Base-by-base conservation (phyloP, 2,888 invertebrate genomes). In the Lycaena phlaeas region DNA sequence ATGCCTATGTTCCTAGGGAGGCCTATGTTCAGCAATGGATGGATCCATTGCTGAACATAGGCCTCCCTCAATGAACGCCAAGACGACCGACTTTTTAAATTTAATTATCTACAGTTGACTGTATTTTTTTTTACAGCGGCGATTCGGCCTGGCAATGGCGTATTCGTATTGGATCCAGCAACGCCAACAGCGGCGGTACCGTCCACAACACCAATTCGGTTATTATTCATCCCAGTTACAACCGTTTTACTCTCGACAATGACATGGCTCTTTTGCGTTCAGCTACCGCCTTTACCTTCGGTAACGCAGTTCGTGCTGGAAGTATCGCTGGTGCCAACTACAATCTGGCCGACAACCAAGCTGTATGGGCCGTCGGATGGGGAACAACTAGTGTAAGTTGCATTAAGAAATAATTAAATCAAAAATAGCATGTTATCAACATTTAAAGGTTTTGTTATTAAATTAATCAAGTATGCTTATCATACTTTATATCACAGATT, bases 281-380 rank as follows among this genome's bases (percentile, higher is more conserved):
- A 1, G 14, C 48, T 2, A 30, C 41, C 1, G 38, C 34, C 2
- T 62, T 79, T 3, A 38, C n/a, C 1, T 61, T 54, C 39, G 54
- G 42, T 34, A 48, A 42, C 31, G 48, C 48, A 1, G 62, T 66
- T 0, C 52, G 46, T 0, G 38, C 64, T n/a, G n/a, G n/a, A n/a
- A n/a, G n/a, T n/a, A n/a, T n/a, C n/a, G n/a, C n/a, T n/a, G n/a
- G n/a, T n/a, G n/a, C n/a, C n/a, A n/a, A n/a, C n/a, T n/a, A n/a
- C n/a, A n/a, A n/a, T n/a, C n/a, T n/a, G n/a, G n/a, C 1, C 2
- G 67, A 62, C 14, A 62, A 71, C 41, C 57, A 59, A 27, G 49
- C 50, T 3, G 69, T 74, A 1, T 64, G 69, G 57, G 69, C 77
- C 10, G 59, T 65, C 26, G 85, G 85, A 45, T 84, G 78, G 79